These are phyloP conservation scores for Poeciliopsis infans DNA, from an alignment of 2,797 vertebrate species.

Conservation along the genomic window DNA sequence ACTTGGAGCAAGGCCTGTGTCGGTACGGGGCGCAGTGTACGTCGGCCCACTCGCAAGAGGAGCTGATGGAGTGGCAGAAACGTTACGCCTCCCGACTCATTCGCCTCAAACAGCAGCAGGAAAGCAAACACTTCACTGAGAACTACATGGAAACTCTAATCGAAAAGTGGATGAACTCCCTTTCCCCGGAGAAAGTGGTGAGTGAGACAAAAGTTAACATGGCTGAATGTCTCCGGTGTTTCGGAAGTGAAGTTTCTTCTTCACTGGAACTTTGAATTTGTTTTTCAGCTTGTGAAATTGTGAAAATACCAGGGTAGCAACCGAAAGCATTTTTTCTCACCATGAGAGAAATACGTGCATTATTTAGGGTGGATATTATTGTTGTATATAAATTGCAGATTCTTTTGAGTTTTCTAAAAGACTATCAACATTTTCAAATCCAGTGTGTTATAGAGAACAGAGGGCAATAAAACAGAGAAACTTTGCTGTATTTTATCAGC, in stretches of 20 bases:
- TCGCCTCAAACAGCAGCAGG: constrained; percentile 95
- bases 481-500: neutral
- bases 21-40: constrained; percentile 98
- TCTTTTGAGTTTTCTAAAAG: neutral
- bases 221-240: neutral
- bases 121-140: constrained; percentile 94
- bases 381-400: neutral
- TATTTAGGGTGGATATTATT: neutral
- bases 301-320: neutral
- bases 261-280: neutral
- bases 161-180: constrained; percentile 99
- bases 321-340: neutral
- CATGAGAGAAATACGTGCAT: neutral
- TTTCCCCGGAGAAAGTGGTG: constrained; percentile 98
- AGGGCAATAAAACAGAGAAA: neutral
- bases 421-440: neutral
- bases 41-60: constrained; percentile 97
- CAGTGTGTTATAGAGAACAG: neutral
- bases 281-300: neutral
- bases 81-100: constrained; percentile 97
- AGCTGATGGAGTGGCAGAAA: constrained; percentile 98
- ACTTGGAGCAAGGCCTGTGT: constrained; percentile 97
- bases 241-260: neutral
- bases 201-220: constrained; percentile 29
- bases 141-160: constrained; percentile 99